A percentile compares a stretch with the other conserved stretches of the same genome.
Evolutionary conservation across 2,797 vertebrate species (phyloP).

Genomic region (Sebastiscus albofasciatus): DNA sequence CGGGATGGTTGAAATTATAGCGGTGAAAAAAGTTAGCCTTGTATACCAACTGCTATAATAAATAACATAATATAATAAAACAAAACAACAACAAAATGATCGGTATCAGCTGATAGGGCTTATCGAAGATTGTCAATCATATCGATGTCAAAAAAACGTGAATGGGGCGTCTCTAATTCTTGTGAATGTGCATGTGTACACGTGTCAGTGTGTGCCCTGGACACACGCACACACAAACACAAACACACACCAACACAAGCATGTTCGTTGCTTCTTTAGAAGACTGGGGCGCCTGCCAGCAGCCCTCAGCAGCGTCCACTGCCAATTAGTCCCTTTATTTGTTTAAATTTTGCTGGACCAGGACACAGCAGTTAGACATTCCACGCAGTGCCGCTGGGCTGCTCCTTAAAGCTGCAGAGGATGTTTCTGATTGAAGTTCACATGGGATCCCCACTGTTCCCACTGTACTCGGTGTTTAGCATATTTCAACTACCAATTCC

Average conservation of each 20-base stretch:
- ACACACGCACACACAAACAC: neutral
- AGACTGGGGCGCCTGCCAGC: slow-evolving; percentile 60
- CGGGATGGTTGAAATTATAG: too few relatives aligned
- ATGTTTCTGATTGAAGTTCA: slow-evolving; percentile 28
- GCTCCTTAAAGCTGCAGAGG: slow-evolving; percentile 42
- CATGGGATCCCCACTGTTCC: neutral
- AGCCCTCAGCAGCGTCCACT: slow-evolving; percentile 51
- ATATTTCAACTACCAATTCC: slow-evolving; percentile 9
- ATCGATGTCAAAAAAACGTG: neutral
- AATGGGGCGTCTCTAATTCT: neutral
- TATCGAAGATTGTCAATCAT: neutral
- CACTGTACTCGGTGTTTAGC: neutral
- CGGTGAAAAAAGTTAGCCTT: too few relatives aligned
- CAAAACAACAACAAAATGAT: neutral
- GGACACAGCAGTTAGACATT: slow-evolving; percentile 36
- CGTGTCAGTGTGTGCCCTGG: slow-evolving; percentile 8
- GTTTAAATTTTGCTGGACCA: slow-evolving; percentile 62
- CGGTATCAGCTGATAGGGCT: neutral
- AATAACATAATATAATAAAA: neutral
- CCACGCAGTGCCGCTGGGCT: slow-evolving; percentile 1
- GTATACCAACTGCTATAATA: too few relatives aligned
- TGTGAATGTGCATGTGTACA: neutral
- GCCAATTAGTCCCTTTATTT: slow-evolving; percentile 73
- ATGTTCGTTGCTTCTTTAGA: slow-evolving; percentile 40
- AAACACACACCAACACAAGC: slow-evolving; percentile 3